phyloP scores from a whole-genome alignment of 1,140 invertebrate species.

The Trachelipus rathkii region DNA sequence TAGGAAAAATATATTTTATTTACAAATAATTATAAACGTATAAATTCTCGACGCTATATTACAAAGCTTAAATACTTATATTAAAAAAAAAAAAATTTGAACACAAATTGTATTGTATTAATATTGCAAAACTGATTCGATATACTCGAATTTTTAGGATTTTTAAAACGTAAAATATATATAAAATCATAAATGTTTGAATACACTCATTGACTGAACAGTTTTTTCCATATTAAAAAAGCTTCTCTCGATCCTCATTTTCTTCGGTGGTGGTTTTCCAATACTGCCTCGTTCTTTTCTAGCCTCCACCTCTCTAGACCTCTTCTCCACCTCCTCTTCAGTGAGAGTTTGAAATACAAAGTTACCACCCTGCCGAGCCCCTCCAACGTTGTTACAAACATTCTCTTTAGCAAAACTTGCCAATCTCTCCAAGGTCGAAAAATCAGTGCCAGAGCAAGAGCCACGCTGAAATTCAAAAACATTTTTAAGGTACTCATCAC shows the following conservation, averaged over 20 bases:
- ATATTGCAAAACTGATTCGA: no score
- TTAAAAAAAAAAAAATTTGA: no score
- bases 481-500: no score
- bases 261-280: background rate
- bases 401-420: conserved; percentile 37
- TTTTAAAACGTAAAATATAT: no score
- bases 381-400: conserved; percentile 27
- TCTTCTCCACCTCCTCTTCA: conserved; percentile 35
- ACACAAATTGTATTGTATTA: no score
- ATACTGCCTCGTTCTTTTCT: background rate
- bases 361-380: conserved; percentile 34
- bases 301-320: background rate
- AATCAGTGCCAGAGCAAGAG: conserved; percentile 37
- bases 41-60: no score
- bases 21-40: no score
- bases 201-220: background rate
- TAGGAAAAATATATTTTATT: no score
- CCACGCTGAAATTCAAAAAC: conserved; percentile 34
- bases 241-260: background rate
- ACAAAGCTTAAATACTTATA: no score
- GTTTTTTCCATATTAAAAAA: background rate
- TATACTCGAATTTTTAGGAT: no score
- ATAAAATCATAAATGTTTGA: background rate
- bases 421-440: conserved; percentile 32
- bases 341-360: conserved; percentile 41